Conservation (phyloP, 2,888 invertebrate species). For the Macrophya annulata region DNA sequence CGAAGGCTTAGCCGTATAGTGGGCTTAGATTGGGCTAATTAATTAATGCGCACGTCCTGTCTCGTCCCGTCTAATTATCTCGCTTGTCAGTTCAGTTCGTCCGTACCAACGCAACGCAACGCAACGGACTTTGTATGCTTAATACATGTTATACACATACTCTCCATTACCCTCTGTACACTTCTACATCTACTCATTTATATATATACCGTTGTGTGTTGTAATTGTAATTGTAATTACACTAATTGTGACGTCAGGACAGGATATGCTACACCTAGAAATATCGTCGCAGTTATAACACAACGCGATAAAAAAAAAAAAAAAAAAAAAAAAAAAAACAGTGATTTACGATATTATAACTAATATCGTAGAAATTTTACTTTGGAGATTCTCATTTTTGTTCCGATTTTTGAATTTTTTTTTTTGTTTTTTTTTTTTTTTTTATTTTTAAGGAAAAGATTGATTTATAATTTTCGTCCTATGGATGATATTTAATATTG, state of each 20-base stretch:
- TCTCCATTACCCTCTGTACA: neutral
- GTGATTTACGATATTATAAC: neutral
- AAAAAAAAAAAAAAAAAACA: neutral
- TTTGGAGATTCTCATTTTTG: no score
- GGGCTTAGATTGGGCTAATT: conserved; percentile 79
- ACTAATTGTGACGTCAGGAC: conserved; percentile 78
- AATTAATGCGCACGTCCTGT: conserved; percentile 79
- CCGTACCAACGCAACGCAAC: conserved; percentile 53
- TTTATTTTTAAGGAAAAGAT: no score
- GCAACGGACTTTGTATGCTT: conserved; percentile 13
- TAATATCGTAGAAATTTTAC: no score
- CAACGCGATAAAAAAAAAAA: neutral
- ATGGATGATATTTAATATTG: no score
- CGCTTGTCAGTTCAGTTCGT: conserved; percentile 75
- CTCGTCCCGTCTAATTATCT: conserved; percentile 78
- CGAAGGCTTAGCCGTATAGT: conserved; percentile 60
- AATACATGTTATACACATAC: neutral
- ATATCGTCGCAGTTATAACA: conserved; percentile 62
- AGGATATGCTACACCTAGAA: conserved; percentile 78
- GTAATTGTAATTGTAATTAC: conserved; percentile 75
- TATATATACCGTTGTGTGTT: conserved; percentile 64
- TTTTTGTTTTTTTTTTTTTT: no score
- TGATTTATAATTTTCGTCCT: no score
- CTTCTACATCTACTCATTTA: conserved; percentile 46
- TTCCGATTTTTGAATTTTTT: no score